phyloP scores from a whole-genome alignment of 35 echinoderm and acorn worm species.

The Nesometra sesokonis region DNA sequence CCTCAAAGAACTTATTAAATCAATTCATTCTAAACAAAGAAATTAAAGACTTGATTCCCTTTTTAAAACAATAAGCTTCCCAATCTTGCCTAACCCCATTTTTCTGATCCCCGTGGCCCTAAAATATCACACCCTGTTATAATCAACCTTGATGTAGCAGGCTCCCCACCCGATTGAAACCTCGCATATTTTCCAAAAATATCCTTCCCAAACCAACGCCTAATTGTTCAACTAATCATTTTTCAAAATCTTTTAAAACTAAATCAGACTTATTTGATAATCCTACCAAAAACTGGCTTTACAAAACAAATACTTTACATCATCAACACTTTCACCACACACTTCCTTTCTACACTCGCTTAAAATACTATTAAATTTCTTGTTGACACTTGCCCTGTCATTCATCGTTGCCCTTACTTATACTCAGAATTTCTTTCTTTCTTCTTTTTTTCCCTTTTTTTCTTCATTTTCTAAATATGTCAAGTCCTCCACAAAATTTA shows the following conservation, averaged over 20 bases:
- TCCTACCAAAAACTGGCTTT: constrained; percentile 40
- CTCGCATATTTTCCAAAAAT: not conserved
- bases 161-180: constrained; percentile 6
- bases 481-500: not conserved
- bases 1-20: constrained; percentile 32
- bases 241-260: constrained; percentile 12
- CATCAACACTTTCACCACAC: not conserved
- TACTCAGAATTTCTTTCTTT: not conserved
- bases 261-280: constrained; percentile 6
- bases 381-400: not conserved
- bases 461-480: not conserved
- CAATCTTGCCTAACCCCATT: constrained; percentile 28
- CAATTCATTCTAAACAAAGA: constrained; percentile 35
- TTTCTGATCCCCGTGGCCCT: constrained; percentile 34
- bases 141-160: constrained; percentile 1
- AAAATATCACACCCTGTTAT: constrained; percentile 41
- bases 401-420: not conserved
- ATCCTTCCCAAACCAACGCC: constrained; percentile 16
- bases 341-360: not conserved
- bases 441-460: not conserved
- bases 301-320: constrained; percentile 21
- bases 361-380: not conserved
- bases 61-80: constrained; percentile 11
- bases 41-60: not conserved
- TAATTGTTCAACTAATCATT: not conserved